Percentiles rank a stretch among this genome's conserved stretches.
Evolutionary conservation across 2,797 vertebrate species (phyloP).

Genomic region (Anisognathus igniventris): DNA sequence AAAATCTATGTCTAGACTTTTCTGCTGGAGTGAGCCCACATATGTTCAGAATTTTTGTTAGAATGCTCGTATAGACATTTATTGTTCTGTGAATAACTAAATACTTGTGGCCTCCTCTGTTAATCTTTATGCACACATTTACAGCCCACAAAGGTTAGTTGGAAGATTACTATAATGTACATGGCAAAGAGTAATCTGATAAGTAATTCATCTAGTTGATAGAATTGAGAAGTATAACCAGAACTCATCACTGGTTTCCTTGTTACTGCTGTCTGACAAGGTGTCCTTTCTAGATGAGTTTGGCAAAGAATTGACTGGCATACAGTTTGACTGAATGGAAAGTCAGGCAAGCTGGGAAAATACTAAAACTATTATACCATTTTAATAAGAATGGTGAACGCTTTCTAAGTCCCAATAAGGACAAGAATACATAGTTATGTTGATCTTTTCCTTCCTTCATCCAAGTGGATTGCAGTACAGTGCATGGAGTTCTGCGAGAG

Average conservation of each 20-base stretch:
- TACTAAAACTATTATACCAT: neutral
- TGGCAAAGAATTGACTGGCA: neutral
- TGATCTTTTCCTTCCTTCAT: neutral
- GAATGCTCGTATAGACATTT: neutral
- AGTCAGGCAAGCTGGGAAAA: neutral
- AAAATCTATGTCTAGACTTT: neutral
- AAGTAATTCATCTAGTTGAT: neutral
- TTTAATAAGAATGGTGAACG: neutral
- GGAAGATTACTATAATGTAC: neutral
- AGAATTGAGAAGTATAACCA: neutral
- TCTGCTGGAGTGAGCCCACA: neutral
- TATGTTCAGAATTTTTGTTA: neutral
- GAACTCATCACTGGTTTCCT: neutral
- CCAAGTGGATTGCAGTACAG: neutral
- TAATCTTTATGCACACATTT: neutral
- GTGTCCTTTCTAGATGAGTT: neutral
- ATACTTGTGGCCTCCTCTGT: neutral
- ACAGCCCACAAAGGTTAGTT: neutral
- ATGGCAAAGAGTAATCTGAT: neutral
- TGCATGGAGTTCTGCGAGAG: neutral
- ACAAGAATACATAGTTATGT: neutral
- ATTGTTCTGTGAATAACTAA: neutral
- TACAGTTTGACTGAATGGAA: neutral
- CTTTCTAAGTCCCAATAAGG: neutral
- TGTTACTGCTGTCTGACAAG: neutral